These are phyloP conservation scores for Pygoscelis antarcticus DNA, from an alignment of 2,113 vertebrate genomes.

Conservation along the genomic window DNA sequence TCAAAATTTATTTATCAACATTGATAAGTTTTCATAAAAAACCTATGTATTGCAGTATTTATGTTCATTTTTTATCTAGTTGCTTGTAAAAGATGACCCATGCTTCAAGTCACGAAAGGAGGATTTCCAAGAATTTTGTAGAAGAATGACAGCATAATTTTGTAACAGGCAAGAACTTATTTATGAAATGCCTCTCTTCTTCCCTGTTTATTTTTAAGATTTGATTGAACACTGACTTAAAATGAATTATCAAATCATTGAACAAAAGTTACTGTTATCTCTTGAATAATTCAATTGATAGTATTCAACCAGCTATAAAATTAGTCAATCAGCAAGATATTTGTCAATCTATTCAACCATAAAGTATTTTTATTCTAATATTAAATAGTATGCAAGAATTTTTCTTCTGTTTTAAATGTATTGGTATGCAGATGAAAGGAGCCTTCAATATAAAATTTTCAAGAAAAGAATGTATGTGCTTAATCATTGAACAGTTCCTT, in stretches of 20 bases:
- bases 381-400: neutral
- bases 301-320: neutral
- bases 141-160: neutral
- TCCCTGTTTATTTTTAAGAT: neutral
- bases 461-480: neutral
- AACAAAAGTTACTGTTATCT: neutral
- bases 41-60: accelerated
- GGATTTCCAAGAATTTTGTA: neutral
- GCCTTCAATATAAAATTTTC: neutral
- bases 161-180: neutral
- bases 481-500: neutral
- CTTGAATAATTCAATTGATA: neutral
- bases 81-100: neutral
- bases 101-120: neutral
- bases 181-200: neutral
- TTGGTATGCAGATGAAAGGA: neutral
- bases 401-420: neutral
- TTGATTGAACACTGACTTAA: neutral
- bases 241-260: neutral
- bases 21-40: neutral
- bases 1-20: neutral
- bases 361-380: neutral
- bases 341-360: neutral
- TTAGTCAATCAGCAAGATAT: neutral
- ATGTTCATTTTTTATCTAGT: neutral